Evolutionary conservation across 2,113 vertebrate species (phyloP).

Genomic region (Aviceda subcristata): DNA sequence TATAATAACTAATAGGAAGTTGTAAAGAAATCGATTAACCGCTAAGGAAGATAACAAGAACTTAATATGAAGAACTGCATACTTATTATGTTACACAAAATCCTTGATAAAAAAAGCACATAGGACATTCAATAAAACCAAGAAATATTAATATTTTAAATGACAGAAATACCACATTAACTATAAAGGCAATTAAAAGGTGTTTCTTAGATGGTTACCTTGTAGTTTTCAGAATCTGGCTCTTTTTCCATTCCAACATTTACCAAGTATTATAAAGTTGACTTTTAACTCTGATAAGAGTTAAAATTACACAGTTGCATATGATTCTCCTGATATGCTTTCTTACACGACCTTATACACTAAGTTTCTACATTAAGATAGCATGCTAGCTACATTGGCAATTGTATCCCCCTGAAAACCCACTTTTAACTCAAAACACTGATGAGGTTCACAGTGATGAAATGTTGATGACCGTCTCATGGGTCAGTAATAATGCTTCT

Average conservation of each 20-base stretch:
- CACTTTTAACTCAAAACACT: not conserved
- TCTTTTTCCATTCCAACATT: not conserved
- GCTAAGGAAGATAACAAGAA: not conserved
- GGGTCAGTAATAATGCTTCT: not conserved
- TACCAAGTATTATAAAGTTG: not conserved
- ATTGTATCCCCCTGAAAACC: not conserved
- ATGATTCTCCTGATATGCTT: not conserved
- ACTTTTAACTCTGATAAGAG: not conserved
- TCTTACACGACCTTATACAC: not conserved
- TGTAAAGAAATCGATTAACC: not conserved
- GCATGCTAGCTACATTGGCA: not conserved
- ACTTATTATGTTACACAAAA: not conserved
- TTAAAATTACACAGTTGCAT: not conserved
- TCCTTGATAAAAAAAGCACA: not conserved
- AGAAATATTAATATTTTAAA: not conserved
- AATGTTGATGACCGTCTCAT: not conserved
- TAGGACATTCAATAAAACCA: not conserved
- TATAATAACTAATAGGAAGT: not conserved
- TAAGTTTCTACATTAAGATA: not conserved
- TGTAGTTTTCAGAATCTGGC: not conserved
- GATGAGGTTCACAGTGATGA: not conserved
- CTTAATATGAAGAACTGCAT: not conserved
- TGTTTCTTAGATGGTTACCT: not conserved
- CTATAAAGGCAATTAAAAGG: not conserved
- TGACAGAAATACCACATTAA: not conserved